Evolutionary conservation across 2,113 vertebrate genomes (phyloP), one percentile per base, ranked within the genome.

Genomic region (Lota lota): DNA sequence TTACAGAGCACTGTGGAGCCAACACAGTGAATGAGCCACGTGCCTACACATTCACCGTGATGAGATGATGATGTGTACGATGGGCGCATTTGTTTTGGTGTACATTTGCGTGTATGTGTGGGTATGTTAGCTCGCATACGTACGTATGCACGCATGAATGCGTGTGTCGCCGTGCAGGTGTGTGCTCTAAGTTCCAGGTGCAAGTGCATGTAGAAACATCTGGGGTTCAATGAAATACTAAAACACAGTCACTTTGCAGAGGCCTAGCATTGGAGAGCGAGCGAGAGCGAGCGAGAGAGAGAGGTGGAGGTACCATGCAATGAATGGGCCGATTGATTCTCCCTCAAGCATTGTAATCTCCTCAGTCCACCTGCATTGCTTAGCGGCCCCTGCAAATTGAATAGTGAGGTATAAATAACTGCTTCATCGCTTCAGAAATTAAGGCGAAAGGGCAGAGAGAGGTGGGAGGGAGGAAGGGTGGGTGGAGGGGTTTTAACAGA

Each of bases 251-350:
- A 28, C 28, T 28, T 28, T 28, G 28, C 28, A 28, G 28, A 28
- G 28, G 28, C 28, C 28, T 28, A 28, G 28, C 28, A 28, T 28
- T 28, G 28, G 28, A 28, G 28, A 28, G 28, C 4, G 28, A 28
- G 28, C 4, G 28, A 28, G 28, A 28, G 28, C 4, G 28, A 28
- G 28, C 4, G 28, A 1, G 28, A 28, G 28, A 28, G 22, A 68
- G 59, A 53, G 28, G 28, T 28, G 28, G 28, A 28, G 4, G 28
- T 28, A 58, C 79, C 74, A 77, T 54, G 58, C 78, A 84, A 84
- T 84, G 71, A 88, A 91, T 82, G 83, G 73, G 78, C 64, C 76
- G 82, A 88, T 73, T 88, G 82, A 88, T 87, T 89, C 88, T 78
- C 83, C 79, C 85, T 78, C 57, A 81, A 90, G 83, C 86, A 87